Conservation (phyloP, 2,888 invertebrate species). For the Marasmarcha lunaedactyla region DNA sequence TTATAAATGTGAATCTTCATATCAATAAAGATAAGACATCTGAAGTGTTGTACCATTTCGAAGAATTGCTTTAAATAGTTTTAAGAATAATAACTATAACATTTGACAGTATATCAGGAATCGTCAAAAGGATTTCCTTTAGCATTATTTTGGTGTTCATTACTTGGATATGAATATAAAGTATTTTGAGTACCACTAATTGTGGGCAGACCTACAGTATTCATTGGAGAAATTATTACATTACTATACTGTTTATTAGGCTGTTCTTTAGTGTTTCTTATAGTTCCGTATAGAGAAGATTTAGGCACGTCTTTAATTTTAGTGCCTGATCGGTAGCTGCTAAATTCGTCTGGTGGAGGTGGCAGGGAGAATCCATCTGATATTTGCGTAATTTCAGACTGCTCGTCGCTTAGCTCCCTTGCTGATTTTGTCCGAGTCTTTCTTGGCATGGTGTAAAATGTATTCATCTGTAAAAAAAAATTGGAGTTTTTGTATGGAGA, state of each 20-base stretch:
- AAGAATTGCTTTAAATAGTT: too few species aligned
- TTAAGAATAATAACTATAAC: too few species aligned
- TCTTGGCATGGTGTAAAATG: constrained; percentile 61
- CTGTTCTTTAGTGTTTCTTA: constrained; percentile 37
- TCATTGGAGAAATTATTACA: constrained; percentile 40
- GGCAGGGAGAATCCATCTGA: constrained; percentile 58
- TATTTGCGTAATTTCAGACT: constrained; percentile 51
- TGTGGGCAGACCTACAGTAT: constrained; percentile 51
- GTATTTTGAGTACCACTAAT: constrained; percentile 35
- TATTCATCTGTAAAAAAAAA: constrained; percentile 43
- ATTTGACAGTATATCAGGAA: constrained; percentile 18
- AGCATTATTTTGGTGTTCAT: constrained; percentile 47
- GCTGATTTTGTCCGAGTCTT: constrained; percentile 46
- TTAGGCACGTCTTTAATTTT: constrained; percentile 46
- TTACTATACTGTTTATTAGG: constrained; percentile 33
- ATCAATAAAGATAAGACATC: too few species aligned
- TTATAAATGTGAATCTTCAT: too few species aligned
- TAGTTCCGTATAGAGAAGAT: constrained; percentile 43
- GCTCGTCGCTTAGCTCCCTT: constrained; percentile 50
- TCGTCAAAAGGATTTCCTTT: constrained; percentile 47
- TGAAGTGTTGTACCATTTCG: too few species aligned
- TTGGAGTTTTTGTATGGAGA: neutral
- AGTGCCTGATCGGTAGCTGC: constrained; percentile 46
- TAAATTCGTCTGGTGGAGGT: constrained; percentile 59
- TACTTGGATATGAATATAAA: constrained; percentile 51